Conservation (phyloP, 1,140 invertebrate genomes). For the Trypoxylus dichotomus region DNA sequence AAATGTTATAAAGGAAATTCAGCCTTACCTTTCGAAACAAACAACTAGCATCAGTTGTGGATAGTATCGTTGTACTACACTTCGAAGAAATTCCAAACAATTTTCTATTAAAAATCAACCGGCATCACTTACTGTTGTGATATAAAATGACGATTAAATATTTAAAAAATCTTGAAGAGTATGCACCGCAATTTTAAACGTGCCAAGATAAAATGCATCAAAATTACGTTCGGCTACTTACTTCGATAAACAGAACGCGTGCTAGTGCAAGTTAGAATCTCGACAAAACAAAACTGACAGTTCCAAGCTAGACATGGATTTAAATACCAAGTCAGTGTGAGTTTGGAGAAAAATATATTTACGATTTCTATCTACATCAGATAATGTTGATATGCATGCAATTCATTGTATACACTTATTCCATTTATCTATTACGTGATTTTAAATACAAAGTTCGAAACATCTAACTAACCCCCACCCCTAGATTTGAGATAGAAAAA, state of each 20-base stretch:
- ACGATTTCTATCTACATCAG: neutral
- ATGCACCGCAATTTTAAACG: neutral
- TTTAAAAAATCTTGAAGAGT: neutral
- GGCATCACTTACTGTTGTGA: no score
- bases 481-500: neutral
- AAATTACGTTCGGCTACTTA: neutral
- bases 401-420: neutral
- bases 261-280: neutral
- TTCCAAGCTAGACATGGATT: neutral
- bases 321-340: neutral
- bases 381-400: neutral
- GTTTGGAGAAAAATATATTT: neutral
- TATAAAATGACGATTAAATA: no score
- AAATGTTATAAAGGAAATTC: no score
- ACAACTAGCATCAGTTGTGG: no score
- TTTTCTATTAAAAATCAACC: no score
- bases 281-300: neutral
- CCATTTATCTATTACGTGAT: neutral
- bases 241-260: neutral
- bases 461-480: neutral
- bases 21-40: no score
- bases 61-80: no score
- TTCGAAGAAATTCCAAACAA: no score
- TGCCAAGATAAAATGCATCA: neutral
- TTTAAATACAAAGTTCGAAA: neutral